Evolutionary conservation across 2,888 invertebrate genomes (phyloP).

Genomic region (Clostera curtula): DNA sequence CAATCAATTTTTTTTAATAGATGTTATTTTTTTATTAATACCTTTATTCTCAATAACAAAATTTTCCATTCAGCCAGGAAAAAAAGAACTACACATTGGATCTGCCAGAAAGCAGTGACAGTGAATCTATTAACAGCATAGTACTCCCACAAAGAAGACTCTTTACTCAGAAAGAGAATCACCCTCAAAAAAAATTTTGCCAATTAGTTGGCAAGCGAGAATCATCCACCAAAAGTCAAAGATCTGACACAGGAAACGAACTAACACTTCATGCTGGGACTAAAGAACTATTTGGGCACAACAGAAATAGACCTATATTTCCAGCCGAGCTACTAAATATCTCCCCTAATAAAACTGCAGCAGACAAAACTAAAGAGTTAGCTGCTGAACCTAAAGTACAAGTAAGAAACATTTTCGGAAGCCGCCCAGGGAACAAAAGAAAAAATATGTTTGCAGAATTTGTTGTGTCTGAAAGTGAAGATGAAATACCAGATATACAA

Average conservation of each 20-base stretch:
- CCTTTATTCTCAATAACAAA: slow-evolving; percentile 7
- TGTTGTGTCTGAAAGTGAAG: slow-evolving; percentile 54
- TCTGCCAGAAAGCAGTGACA: slow-evolving; percentile 56
- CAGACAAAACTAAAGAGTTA: slow-evolving; percentile 40
- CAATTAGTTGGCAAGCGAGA: slow-evolving; percentile 37
- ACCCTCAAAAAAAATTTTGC: slow-evolving; percentile 34
- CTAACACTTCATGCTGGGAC: slow-evolving; percentile 33
- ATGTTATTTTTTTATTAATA: background rate
- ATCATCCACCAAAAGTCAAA: slow-evolving; percentile 35
- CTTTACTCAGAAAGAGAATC: slow-evolving; percentile 46
- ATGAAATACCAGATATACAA: slow-evolving; percentile 51
- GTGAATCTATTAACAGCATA: slow-evolving; percentile 58
- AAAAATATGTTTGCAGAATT: slow-evolving; percentile 58
- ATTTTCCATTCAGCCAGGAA: slow-evolving; percentile 42
- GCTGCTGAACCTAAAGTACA: slow-evolving; percentile 27
- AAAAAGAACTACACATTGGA: slow-evolving; percentile 41
- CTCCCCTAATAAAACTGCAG: slow-evolving; percentile 40
- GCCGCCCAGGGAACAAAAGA: slow-evolving; percentile 35
- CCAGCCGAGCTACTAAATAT: slow-evolving; percentile 43
- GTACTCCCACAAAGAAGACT: slow-evolving; percentile 51
- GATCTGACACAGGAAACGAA: slow-evolving; percentile 27
- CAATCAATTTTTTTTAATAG: no score
- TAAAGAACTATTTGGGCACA: slow-evolving; percentile 48
- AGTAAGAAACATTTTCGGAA: slow-evolving; percentile 46
- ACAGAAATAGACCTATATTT: slow-evolving; percentile 39